A percentile compares a stretch with the other conserved stretches of the same genome.
phyloP scores from a whole-genome alignment of 2,113 vertebrate genomes.

The Oryzias melastigma region DNA sequence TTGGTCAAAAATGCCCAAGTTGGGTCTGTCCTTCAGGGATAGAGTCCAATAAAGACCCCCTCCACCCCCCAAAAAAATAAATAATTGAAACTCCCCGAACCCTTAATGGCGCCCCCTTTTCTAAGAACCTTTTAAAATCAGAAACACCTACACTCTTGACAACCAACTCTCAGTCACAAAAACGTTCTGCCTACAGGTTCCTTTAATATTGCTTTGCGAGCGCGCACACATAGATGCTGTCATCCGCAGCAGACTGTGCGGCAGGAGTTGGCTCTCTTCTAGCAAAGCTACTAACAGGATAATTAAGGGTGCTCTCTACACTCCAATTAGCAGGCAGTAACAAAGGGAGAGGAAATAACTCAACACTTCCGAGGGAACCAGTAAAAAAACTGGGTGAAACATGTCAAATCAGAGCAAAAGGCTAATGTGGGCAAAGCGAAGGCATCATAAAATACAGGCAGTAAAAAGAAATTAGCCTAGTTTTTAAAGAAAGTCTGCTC shows the following conservation, averaged over 20 bases:
- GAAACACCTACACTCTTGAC: conserved; percentile 2
- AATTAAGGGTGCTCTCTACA: conserved; percentile 59
- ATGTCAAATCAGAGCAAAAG: conserved; percentile 43
- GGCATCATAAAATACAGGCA: conserved; percentile 49
- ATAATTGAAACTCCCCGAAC: not conserved
- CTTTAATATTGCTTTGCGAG: conserved; percentile 17
- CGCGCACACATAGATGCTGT: conserved; percentile 32
- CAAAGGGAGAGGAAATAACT: conserved; percentile 37
- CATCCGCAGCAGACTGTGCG: conserved; percentile 35
- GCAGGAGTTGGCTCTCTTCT: conserved; percentile 43
- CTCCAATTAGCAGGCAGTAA: conserved; percentile 66
- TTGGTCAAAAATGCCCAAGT: too few species aligned
- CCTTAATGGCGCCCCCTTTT: not conserved
- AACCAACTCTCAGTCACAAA: conserved; percentile 16
- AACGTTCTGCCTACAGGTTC: conserved; percentile 15
- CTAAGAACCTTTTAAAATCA: conserved; percentile 11
- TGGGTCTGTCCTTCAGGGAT: too few species aligned
- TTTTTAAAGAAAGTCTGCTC: conserved; percentile 67
- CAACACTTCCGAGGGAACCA: conserved; percentile 35
- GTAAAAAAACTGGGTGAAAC: conserved; percentile 27
- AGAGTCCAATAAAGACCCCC: too few species aligned
- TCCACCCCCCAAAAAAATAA: not conserved
- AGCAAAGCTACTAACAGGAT: conserved; percentile 56
- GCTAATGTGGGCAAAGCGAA: conserved; percentile 55
- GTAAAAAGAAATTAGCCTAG: conserved; percentile 55